These are phyloP conservation scores for Gallinago undulata DNA, from an alignment of 2,113 vertebrate genomes.

Conservation along the genomic window DNA sequence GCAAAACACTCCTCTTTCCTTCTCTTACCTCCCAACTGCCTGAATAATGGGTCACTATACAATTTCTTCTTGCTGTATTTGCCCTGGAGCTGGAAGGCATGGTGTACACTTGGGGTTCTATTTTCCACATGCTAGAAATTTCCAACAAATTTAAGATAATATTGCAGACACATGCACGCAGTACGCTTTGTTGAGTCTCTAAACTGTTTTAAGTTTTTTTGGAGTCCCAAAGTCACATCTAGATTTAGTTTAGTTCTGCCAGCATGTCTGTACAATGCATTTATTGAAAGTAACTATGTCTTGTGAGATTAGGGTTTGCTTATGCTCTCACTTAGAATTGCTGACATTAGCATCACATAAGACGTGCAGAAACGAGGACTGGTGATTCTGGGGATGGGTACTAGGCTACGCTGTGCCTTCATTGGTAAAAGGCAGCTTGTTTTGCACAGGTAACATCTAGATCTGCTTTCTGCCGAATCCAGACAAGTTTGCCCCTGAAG, in stretches of 20 bases:
- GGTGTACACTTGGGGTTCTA: neutral
- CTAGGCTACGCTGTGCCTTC: neutral
- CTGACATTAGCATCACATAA: neutral
- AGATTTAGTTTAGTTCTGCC: neutral
- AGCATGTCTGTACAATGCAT: neutral
- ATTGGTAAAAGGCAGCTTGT: neutral
- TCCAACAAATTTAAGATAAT: neutral
- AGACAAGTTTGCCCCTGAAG: neutral
- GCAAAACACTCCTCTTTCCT: neutral
- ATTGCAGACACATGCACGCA: accelerated
- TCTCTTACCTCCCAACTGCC: neutral
- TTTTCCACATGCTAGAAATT: neutral
- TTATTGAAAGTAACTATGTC: neutral
- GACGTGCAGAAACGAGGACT: neutral
- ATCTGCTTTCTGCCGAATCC: neutral
- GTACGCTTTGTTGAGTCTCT: neutral
- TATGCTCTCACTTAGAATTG: neutral
- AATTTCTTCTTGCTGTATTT: neutral
- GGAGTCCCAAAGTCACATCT: neutral
- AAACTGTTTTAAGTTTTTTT: neutral
- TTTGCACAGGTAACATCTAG: neutral
- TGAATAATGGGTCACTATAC: neutral
- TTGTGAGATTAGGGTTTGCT: neutral
- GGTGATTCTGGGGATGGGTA: neutral
- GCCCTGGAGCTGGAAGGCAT: neutral